Conservation (phyloP, 2,113 vertebrate species). For the Solea solea region DNA sequence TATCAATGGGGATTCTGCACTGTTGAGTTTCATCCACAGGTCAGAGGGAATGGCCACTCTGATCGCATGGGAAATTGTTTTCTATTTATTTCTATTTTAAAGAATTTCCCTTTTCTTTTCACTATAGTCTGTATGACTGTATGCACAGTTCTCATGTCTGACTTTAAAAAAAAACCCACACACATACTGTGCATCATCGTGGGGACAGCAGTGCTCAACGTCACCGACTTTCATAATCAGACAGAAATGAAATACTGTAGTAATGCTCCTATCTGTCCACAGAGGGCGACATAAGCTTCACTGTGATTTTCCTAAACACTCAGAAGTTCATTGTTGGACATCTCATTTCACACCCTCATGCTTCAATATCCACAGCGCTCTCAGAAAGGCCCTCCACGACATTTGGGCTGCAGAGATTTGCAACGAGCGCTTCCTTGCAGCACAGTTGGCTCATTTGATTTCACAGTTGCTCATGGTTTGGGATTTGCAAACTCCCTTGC, state of each 20-base stretch:
- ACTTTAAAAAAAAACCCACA: not conserved
- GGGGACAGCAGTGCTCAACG: slow-evolving; percentile 14
- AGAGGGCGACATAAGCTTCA: slow-evolving; percentile 24
- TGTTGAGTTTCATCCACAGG: not conserved
- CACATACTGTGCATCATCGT: not conserved
- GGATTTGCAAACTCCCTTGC: slow-evolving; percentile 89
- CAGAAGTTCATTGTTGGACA: slow-evolving; percentile 2
- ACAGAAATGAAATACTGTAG: not conserved
- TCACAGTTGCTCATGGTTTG: slow-evolving; percentile 88
- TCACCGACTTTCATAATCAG: not conserved
- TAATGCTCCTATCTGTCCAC: slow-evolving; percentile 21
- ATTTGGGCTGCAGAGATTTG: slow-evolving; percentile 11
- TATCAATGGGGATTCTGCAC: slow-evolving; percentile 11
- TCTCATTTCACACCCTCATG: not conserved
- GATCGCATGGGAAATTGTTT: not conserved
- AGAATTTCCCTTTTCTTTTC: slow-evolving; percentile 8
- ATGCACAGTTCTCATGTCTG: not conserved
- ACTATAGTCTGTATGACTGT: not conserved
- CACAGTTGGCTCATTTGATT: slow-evolving; percentile 84
- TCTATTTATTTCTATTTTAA: not conserved
- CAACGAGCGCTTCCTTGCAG: not conserved
- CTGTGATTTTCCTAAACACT: not conserved
- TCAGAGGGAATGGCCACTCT: slow-evolving; percentile 16
- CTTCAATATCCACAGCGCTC: not conserved
- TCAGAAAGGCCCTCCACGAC: not conserved